Percentiles rank a stretch among this genome's conserved stretches.
Conservation (phyloP, 2,888 invertebrate species). For the Ametastegia equiseti region DNA sequence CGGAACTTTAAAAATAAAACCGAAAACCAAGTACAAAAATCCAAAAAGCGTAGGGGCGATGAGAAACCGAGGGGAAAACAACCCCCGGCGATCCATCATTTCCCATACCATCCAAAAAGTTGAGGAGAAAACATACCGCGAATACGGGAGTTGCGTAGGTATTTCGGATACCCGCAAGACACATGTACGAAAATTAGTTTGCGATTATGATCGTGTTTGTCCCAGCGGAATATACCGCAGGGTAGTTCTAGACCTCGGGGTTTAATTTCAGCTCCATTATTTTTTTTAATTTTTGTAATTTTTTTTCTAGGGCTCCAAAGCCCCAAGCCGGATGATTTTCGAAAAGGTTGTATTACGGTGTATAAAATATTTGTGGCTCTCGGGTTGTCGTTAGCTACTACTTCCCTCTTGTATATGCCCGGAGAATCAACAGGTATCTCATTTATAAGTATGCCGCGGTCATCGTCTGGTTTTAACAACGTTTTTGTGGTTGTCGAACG, state of each 20-base stretch:
- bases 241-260: no score
- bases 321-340: not conserved
- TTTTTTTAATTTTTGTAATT: no score
- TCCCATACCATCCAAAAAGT: not conserved
- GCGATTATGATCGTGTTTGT: no score
- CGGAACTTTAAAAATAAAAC: no score
- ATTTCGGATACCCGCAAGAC: not conserved
- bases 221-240: no score
- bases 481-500: not conserved
- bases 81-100: not conserved
- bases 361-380: not conserved
- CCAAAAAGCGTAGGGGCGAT: not conserved
- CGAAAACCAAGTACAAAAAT: not conserved
- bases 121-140: not conserved
- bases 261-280: no score
- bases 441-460: slow-evolving; percentile 19
- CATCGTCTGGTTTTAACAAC: slow-evolving; percentile 23
- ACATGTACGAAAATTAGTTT: not conserved
- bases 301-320: not conserved
- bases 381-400: slow-evolving; percentile 5
- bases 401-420: not conserved
- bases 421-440: slow-evolving; percentile 36
- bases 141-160: not conserved
- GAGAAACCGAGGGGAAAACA: not conserved
- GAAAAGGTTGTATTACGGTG: not conserved